phyloP scores from a whole-genome alignment of 2,797 vertebrate species.

The Etheostoma nigrum region DNA sequence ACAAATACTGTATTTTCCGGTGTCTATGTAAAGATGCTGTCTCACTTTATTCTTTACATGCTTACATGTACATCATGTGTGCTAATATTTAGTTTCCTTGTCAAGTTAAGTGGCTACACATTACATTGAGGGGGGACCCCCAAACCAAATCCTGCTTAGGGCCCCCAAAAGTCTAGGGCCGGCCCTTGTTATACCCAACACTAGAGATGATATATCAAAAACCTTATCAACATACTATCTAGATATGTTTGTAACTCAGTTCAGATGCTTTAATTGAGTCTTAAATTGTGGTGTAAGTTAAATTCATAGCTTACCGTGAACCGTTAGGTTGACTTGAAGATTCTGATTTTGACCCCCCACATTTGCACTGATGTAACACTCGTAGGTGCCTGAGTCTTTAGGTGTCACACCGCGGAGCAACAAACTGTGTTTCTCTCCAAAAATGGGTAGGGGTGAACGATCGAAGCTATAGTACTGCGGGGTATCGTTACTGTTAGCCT shows the following conservation, averaged over 20 bases:
- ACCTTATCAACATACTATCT: neutral
- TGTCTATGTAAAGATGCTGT: too few relatives aligned
- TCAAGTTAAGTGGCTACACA: too few relatives aligned
- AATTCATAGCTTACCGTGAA: slow-evolving; percentile 70
- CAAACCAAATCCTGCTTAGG: too few relatives aligned
- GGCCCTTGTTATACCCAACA: too few relatives aligned
- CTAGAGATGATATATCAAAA: neutral
- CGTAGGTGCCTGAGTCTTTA: slow-evolving; percentile 71
- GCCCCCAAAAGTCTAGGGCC: too few relatives aligned
- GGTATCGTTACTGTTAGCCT: accelerated
- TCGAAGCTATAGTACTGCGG: accelerated
- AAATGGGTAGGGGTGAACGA: accelerated
- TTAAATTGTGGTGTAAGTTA: neutral
- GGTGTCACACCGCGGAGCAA: slow-evolving; percentile 53
- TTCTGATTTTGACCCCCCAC: slow-evolving; percentile 53
- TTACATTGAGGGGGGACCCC: too few relatives aligned
- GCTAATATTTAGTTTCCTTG: too few relatives aligned
- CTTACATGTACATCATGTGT: too few relatives aligned
- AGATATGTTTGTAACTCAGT: neutral
- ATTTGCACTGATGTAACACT: slow-evolving; percentile 62
- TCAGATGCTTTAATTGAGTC: neutral
- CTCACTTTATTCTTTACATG: too few relatives aligned
- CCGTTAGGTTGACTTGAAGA: slow-evolving; percentile 10
- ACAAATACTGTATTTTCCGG: too few relatives aligned
- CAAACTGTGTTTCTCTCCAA: slow-evolving; percentile 54